phyloP scores from a whole-genome alignment of 2,797 vertebrate genomes.

The Callimico goeldii region DNA sequence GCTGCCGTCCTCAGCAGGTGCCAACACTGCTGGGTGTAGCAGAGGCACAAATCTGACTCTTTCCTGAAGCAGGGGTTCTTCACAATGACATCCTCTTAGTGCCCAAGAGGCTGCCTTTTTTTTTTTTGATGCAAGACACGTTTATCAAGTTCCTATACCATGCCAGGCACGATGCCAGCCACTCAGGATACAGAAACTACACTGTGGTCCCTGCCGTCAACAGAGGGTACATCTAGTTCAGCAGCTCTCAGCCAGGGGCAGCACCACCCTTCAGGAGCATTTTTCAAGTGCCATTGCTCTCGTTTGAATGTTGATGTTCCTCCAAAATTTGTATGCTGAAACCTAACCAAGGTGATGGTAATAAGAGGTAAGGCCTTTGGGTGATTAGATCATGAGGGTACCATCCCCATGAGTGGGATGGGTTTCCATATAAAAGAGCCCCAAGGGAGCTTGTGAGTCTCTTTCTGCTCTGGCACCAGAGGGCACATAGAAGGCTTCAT shows the following conservation, averaged over 20 bases:
- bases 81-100: background rate
- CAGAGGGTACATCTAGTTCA: background rate
- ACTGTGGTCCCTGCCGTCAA: background rate
- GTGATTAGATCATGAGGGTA: background rate
- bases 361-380: background rate
- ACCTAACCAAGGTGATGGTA: background rate
- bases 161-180: fast-evolving
- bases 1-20: background rate
- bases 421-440: background rate
- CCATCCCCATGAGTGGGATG: background rate
- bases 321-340: background rate
- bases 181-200: fast-evolving
- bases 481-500: background rate
- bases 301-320: background rate
- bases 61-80: background rate
- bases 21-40: fast-evolving
- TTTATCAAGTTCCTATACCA: background rate
- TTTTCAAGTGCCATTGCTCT: background rate
- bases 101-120: background rate
- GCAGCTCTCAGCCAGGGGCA: background rate
- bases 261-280: background rate
- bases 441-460: background rate
- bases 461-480: background rate
- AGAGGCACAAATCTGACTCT: background rate
- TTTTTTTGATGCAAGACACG: background rate